Evolutionary conservation across 2,888 invertebrate genomes (phyloP).

Genomic region (Biston stratarius): DNA sequence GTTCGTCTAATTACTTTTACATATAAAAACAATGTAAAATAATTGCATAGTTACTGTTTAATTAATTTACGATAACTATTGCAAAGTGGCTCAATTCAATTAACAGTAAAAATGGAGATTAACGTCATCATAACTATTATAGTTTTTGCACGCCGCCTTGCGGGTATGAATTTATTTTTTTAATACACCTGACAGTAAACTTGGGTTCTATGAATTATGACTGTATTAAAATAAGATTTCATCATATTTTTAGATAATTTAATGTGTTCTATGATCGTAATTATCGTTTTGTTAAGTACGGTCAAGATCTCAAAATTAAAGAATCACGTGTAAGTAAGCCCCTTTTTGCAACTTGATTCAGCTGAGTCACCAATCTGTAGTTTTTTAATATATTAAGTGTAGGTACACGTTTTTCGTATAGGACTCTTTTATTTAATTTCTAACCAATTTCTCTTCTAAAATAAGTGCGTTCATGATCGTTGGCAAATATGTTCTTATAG

Average conservation of each 20-base stretch:
- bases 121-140: not conserved
- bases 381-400: too few relatives aligned
- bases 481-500: too few relatives aligned
- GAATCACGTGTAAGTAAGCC: not conserved
- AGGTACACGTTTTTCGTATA: too few relatives aligned
- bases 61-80: not conserved
- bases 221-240: slow-evolving; percentile 9
- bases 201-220: not conserved
- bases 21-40: too few relatives aligned
- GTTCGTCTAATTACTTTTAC: too few relatives aligned
- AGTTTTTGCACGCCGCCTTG: not conserved
- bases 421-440: too few relatives aligned
- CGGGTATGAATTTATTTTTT: not conserved
- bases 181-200: not conserved
- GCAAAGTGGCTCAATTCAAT: not conserved
- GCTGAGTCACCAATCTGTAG: too few relatives aligned
- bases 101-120: not conserved
- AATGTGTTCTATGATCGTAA: not conserved
- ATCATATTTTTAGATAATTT: slow-evolving; percentile 1
- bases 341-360: not conserved
- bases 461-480: too few relatives aligned
- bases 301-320: not conserved
- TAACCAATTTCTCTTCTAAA: too few relatives aligned
- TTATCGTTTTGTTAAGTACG: not conserved
- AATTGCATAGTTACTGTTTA: not conserved